Percentiles rank a stretch among this genome's conserved stretches.
Evolutionary conservation across 2,888 invertebrate genomes (phyloP).

Genomic region (Metellina segmentata): DNA sequence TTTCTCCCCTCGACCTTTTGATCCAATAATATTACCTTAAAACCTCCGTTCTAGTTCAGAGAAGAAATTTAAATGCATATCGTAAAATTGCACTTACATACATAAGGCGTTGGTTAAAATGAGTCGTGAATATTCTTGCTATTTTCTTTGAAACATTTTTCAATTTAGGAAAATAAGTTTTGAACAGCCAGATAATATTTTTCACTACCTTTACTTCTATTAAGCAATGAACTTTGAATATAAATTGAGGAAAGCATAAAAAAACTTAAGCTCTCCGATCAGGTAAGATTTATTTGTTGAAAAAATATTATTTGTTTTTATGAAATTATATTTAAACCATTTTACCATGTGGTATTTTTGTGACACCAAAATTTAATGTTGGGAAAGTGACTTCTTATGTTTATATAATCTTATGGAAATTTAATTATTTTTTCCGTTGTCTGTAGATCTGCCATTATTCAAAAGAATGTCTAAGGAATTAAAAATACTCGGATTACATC

Average conservation of each 20-base stretch:
- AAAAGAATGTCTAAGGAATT: too few relatives aligned
- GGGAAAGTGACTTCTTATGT: too few relatives aligned
- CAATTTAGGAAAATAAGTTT: slow-evolving; percentile 30
- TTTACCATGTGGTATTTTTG: too few relatives aligned
- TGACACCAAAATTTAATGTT: too few relatives aligned
- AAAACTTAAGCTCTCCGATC: neutral
- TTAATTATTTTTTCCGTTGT: too few relatives aligned
- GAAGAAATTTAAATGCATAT: slow-evolving; percentile 55
- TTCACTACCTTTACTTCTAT: slow-evolving; percentile 15
- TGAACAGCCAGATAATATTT: slow-evolving; percentile 15
- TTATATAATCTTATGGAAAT: too few relatives aligned
- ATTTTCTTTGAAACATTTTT: slow-evolving; percentile 35
- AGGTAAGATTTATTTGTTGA: neutral
- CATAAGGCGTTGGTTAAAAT: slow-evolving; percentile 19
- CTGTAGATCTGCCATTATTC: too few relatives aligned
- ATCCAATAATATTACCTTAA: slow-evolving; percentile 60
- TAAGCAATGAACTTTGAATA: neutral
- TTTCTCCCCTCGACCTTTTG: slow-evolving; percentile 30
- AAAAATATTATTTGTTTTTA: neutral
- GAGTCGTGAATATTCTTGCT: slow-evolving; percentile 21
- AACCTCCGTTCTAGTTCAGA: neutral
- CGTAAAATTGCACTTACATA: slow-evolving; percentile 28
- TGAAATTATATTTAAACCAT: too few relatives aligned
- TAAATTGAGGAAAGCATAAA: neutral
- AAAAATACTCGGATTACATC: too few relatives aligned